Evolutionary conservation across 37 sponge, comb jelly and placozoan species (phyloP), one percentile per base, ranked within the genome.

Genomic region (Beroe forskalii): DNA sequence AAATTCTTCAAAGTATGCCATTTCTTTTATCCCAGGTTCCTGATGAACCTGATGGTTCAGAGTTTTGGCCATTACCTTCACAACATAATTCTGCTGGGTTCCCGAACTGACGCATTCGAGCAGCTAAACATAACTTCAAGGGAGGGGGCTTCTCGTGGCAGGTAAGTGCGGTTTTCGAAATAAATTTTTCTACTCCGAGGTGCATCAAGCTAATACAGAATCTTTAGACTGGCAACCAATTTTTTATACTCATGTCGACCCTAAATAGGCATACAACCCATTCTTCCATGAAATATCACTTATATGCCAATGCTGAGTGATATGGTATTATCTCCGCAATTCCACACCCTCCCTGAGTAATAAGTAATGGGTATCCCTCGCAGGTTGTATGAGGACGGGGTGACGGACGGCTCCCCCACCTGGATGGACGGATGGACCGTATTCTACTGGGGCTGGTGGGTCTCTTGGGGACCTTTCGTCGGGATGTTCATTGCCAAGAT

Each of bases 381-480:
- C n/a, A n/a, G 72, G 72, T 17, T 32, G 12, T 69, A 69, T 20
- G 31, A 40, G 25, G 86, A 80, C 55, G 86, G 86, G 25, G 41
- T 48, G 9, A n/a, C 48, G 9, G 86, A 80, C 30, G 86, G 60
- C 23, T 37, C 86, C 1, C 30, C 27, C 2, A 4, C 0, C 86
- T 80, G 86, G 86, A 80, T 80, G 86, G 60, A 80, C 86, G 60
- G 60, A 0, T 80, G 86, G 86, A 80, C 86, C 14, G 33, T 80
- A 12, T 80, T 80, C 86, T 80, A 43, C 55, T 80, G 86, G 86
- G 86, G 86, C n/a, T 80, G 86, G 86, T 80, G 86, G 86, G 31
- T 80, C 19, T 40, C 86, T 0, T 80, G 86, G 86, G 27, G 38
- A 2, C 86, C 86, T 22, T 80, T 80, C 41, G 86, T 80, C 4